Conservation (phyloP, 2,113 vertebrate genomes). For the Phalacrocorax aristotelis region DNA sequence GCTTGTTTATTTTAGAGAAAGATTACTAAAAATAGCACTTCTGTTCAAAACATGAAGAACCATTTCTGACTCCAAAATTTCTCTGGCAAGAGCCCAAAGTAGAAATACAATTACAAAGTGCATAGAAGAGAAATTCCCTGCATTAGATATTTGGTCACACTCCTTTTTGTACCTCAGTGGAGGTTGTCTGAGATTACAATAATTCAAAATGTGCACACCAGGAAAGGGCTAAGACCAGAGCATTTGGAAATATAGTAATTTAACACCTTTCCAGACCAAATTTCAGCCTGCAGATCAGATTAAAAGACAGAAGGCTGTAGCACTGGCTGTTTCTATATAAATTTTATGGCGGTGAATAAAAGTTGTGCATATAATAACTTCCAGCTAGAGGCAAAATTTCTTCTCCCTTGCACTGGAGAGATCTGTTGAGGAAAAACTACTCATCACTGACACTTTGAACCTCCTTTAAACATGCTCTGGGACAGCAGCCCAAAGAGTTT, state of each 20-base stretch:
- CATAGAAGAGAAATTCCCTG: not conserved
- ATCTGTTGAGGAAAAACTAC: not conserved
- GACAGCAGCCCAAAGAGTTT: not conserved
- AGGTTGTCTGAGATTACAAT: not conserved
- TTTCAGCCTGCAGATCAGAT: not conserved
- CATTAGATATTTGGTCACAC: not conserved
- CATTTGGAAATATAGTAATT: not conserved
- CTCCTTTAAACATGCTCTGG: not conserved
- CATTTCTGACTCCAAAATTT: not conserved
- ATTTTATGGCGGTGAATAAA: not conserved
- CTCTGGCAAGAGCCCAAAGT: not conserved
- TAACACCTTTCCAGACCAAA: not conserved
- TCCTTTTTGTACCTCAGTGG: not conserved
- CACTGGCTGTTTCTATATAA: not conserved
- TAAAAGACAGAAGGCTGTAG: not conserved
- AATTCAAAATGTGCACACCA: not conserved
- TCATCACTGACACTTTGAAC: not conserved
- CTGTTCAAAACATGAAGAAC: not conserved
- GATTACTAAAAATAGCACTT: not conserved
- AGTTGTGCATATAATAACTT: not conserved
- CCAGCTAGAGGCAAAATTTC: not conserved
- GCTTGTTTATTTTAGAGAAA: not conserved
- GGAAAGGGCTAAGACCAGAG: not conserved
- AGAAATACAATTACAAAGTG: not conserved
- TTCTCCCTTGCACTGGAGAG: not conserved